Evolutionary conservation across 2,113 vertebrate species (phyloP).

Genomic region (Pteruthius melanotis): DNA sequence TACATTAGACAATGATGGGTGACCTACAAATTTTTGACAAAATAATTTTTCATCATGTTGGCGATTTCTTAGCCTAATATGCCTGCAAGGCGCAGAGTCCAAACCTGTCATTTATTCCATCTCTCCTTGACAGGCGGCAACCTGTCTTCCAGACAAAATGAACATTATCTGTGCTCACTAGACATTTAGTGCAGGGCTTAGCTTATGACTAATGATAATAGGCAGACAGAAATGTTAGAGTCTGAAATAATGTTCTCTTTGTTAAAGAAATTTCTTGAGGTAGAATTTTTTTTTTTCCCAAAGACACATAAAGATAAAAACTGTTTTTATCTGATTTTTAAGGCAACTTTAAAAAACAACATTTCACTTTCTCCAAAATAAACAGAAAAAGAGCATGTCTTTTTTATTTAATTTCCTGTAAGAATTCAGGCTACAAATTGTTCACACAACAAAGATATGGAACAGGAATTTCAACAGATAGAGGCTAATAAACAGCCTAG

Average conservation of each 20-base stretch:
- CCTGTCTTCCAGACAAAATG: constrained; percentile 96
- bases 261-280: constrained; percentile 88
- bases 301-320: constrained; percentile 75
- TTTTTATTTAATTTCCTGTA: constrained; percentile 42
- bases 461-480: constrained; percentile 38
- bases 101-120: constrained; percentile 98
- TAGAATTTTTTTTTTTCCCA: constrained; percentile 74
- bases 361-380: constrained; percentile 65
- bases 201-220: constrained; percentile 92
- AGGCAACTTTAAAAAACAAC: constrained; percentile 44
- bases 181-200: constrained; percentile 87
- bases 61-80: constrained; percentile 96
- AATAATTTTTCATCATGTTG: constrained; percentile 98
- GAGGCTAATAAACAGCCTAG: not conserved
- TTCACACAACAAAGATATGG: constrained; percentile 1
- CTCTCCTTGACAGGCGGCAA: constrained; percentile 95
- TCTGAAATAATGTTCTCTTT: constrained; percentile 89
- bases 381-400: not conserved
- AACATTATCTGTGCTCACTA: constrained; percentile 97
- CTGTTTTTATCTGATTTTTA: constrained; percentile 63
- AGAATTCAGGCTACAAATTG: constrained; percentile 50
- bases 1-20: constrained; percentile 98
- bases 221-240: constrained; percentile 91
- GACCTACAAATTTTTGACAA: constrained; percentile 96
- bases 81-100: constrained; percentile 93